Conservation (phyloP, 2,888 invertebrate species). For the Glyphotaelius pellucidus region DNA sequence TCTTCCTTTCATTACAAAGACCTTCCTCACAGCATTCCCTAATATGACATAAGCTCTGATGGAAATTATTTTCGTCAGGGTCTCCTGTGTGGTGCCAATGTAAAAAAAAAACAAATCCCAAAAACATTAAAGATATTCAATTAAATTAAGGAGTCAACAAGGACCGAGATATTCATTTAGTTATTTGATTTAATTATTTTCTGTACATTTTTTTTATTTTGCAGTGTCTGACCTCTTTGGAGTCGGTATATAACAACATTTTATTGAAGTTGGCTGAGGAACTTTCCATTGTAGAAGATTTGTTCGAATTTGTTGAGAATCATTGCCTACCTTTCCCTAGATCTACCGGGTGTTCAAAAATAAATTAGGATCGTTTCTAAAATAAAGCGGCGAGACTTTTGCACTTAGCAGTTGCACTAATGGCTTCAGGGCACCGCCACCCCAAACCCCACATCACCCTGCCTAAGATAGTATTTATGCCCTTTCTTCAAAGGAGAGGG, state of each 20-base stretch:
- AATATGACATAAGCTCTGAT: no score
- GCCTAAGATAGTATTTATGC: not conserved
- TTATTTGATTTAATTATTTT: no score
- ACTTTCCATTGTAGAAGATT: not conserved
- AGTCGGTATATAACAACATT: not conserved
- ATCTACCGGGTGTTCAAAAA: not conserved
- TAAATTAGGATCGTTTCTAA: constrained; percentile 17
- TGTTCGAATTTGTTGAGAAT: not conserved
- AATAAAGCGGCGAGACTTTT: constrained; percentile 2
- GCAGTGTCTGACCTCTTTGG: no score
- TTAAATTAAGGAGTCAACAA: no score
- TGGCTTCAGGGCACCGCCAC: constrained; percentile 43
- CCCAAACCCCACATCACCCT: constrained; percentile 4
- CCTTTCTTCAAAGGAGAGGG: not conserved
- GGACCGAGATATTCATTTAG: no score
- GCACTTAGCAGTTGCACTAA: constrained; percentile 57
- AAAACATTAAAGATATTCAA: no score
- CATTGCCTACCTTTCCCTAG: not conserved
- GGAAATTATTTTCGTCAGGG: no score
- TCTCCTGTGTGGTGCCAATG: no score
- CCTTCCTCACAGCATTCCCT: no score
- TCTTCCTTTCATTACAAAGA: no score
- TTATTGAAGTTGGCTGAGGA: not conserved
- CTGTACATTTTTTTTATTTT: no score
- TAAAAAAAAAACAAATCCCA: no score